A percentile compares a stretch with the other conserved stretches of the same genome.
Evolutionary conservation across 2,888 invertebrate genomes (phyloP).

Genomic region (Brachypterus glaber): DNA sequence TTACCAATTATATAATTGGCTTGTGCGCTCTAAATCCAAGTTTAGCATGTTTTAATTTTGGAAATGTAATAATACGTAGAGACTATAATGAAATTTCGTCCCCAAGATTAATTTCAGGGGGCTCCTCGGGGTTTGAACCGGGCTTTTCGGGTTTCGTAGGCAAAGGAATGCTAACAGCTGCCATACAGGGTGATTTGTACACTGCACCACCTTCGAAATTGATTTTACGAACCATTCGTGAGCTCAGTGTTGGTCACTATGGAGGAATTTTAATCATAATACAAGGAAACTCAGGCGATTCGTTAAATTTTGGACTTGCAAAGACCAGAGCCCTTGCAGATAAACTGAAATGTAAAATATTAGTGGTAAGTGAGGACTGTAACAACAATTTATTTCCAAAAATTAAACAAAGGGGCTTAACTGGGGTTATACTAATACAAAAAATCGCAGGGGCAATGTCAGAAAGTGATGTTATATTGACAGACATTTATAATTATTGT

Average conservation of each 20-base stretch:
- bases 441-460: constrained; percentile 72
- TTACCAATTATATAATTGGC: constrained; percentile 1
- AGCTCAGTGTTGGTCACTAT: constrained; percentile 32
- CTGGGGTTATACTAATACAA: constrained; percentile 46
- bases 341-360: constrained; percentile 46
- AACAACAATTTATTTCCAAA: constrained; percentile 35
- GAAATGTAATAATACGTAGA: constrained; percentile 33
- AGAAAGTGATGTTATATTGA: constrained; percentile 47
- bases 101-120: constrained; percentile 61
- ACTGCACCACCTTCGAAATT: constrained; percentile 29
- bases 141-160: constrained; percentile 48
- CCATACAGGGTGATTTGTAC: constrained; percentile 51
- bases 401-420: constrained; percentile 39
- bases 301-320: constrained; percentile 74
- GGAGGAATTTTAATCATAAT: constrained; percentile 64
- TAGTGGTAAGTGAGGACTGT: constrained; percentile 63
- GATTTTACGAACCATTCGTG: constrained; percentile 33
- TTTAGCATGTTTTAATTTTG: constrained; percentile 32
- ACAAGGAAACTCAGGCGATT: constrained; percentile 69
- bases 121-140: constrained; percentile 31
- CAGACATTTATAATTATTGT: constrained; percentile 47
- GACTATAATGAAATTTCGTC: constrained; percentile 32
- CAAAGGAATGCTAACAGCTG: constrained; percentile 67
- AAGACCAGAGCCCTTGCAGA: constrained; percentile 59
- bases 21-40: constrained; percentile 25